Evolutionary conservation across 2,888 invertebrate species (phyloP).

Genomic region (Standfussiana lucernea): DNA sequence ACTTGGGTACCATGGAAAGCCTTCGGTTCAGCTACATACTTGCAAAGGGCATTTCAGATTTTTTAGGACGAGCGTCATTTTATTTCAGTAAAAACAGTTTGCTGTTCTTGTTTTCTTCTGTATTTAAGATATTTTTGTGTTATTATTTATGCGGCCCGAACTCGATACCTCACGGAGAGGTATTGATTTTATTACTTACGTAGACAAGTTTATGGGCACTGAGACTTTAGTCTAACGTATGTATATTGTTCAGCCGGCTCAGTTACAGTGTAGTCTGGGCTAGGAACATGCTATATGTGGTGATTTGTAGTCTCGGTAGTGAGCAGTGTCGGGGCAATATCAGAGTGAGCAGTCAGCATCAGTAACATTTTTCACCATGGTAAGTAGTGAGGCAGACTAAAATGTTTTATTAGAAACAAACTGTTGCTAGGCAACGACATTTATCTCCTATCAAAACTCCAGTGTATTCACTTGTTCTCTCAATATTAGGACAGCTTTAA

Average conservation of each 20-base stretch:
- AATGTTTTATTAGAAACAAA: background rate
- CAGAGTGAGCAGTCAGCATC: background rate
- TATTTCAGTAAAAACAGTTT: background rate
- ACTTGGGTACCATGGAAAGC: background rate
- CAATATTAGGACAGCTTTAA: too few species aligned
- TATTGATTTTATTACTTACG: slow-evolving; percentile 20
- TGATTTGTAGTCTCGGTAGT: slow-evolving; percentile 23
- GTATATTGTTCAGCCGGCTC: slow-evolving; percentile 2
- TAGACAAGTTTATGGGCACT: slow-evolving; percentile 20
- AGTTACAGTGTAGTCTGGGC: background rate
- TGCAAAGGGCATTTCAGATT: background rate
- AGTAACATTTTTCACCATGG: background rate
- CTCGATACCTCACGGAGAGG: background rate
- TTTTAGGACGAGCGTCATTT: background rate
- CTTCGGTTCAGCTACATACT: background rate
- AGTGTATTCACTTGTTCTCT: background rate
- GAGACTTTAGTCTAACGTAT: slow-evolving; percentile 4
- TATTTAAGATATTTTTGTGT: background rate
- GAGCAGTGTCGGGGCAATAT: background rate
- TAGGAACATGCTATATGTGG: background rate
- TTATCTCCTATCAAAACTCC: background rate
- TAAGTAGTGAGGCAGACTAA: background rate
- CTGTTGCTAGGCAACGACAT: background rate
- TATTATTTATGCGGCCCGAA: background rate
- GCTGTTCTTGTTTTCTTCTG: background rate